Evolutionary conservation across 2,113 vertebrate species (phyloP).

Genomic region (Lethenteron reissneri): DNA sequence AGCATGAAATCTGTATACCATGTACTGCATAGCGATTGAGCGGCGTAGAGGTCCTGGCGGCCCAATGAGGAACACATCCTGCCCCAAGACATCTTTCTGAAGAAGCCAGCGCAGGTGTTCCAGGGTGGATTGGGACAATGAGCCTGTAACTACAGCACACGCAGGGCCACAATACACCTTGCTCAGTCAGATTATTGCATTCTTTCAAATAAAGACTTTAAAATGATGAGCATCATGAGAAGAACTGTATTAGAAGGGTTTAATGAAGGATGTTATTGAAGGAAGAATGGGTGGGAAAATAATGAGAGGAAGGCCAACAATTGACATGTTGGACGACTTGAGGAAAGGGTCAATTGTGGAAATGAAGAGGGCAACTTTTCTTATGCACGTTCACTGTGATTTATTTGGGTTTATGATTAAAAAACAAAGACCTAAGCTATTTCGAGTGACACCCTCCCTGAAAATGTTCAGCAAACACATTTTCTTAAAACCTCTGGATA

Average conservation of each 20-base stretch:
- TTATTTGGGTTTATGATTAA: too few relatives aligned
- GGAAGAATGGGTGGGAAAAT: too few relatives aligned
- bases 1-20: conserved; percentile 28
- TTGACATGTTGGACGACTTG: too few relatives aligned
- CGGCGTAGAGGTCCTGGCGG: conserved; percentile 76
- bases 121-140: conserved; percentile 39
- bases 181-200: neutral
- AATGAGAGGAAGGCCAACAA: too few relatives aligned
- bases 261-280: too few relatives aligned
- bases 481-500: neutral
- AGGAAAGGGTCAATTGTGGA: too few relatives aligned
- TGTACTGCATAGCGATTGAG: conserved; percentile 89
- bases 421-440: too few relatives aligned
- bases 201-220: conserved; percentile 2
- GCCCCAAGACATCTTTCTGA: conserved; percentile 90
- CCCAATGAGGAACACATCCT: conserved; percentile 86
- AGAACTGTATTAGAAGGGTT: conserved; percentile 11
- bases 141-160: conserved; percentile 37
- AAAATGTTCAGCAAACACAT: conserved; percentile 12
- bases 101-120: conserved; percentile 93
- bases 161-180: neutral
- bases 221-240: conserved; percentile 7
- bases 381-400: too few relatives aligned
- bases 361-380: too few relatives aligned
- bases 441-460: conserved; percentile 5